Conservation (phyloP, 2,113 vertebrate species). For the Myodes glareolus region DNA sequence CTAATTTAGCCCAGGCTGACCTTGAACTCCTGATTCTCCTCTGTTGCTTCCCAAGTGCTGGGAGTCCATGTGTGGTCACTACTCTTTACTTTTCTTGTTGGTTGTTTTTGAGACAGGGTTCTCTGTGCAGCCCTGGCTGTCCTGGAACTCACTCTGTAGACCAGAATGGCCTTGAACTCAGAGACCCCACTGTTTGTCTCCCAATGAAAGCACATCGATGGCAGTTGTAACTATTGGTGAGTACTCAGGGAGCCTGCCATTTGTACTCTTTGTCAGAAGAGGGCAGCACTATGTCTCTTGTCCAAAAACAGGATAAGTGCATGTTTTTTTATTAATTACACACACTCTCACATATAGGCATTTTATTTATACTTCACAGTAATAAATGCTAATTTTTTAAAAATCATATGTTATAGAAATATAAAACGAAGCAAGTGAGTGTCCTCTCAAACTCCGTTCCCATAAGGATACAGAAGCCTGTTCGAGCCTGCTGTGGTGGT, state of each 20-base stretch:
- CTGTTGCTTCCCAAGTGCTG: background rate
- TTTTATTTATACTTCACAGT: constrained; percentile 48
- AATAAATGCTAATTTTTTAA: background rate
- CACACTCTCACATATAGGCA: background rate
- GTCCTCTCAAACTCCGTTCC: background rate
- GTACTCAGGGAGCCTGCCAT: background rate
- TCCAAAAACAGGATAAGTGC: background rate
- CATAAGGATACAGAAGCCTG: constrained; percentile 27
- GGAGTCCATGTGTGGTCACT: background rate
- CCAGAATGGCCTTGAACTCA: background rate
- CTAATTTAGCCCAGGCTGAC: background rate
- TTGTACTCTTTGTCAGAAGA: constrained; percentile 58
- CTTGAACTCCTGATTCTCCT: background rate
- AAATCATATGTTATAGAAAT: background rate
- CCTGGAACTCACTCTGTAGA: background rate
- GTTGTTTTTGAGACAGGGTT: background rate
- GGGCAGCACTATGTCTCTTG: constrained; percentile 49
- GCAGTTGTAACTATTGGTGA: background rate
- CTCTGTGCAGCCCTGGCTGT: background rate
- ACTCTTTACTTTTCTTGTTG: background rate
- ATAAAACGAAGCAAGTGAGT: background rate
- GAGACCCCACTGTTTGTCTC: background rate
- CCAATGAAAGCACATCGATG: background rate
- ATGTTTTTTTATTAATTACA: background rate
- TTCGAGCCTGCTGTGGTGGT: background rate